Evolutionary conservation across 2,888 invertebrate species (phyloP).

Genomic region (Dasysyrphus tricinctus): DNA sequence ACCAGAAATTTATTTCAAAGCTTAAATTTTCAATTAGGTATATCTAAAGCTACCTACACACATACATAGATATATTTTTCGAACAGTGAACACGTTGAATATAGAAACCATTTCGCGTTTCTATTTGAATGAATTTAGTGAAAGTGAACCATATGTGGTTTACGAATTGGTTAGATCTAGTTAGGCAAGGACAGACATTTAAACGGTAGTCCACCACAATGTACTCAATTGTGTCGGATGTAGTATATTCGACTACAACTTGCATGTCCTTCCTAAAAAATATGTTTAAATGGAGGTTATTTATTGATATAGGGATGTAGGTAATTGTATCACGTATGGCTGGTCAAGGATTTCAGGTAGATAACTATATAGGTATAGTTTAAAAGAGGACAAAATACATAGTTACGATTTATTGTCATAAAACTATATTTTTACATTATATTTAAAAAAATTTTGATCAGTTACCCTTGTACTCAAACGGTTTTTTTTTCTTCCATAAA

Average conservation of each 20-base stretch:
- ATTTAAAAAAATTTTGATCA: too few relatives aligned
- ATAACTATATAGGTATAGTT: too few relatives aligned
- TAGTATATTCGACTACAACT: not conserved
- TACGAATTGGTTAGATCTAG: conserved; percentile 29
- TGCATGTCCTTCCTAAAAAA: not conserved
- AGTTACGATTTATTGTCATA: too few relatives aligned
- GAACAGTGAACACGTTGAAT: not conserved
- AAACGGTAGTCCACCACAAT: conserved; percentile 3
- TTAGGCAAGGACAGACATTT: conserved; percentile 7
- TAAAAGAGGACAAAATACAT: too few relatives aligned
- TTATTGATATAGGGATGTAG: too few relatives aligned
- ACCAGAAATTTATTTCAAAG: conserved; percentile 21
- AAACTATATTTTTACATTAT: too few relatives aligned
- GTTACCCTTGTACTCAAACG: too few relatives aligned
- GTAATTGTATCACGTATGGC: not conserved
- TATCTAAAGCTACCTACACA: too few relatives aligned
- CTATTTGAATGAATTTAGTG: not conserved
- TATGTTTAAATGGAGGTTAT: not conserved
- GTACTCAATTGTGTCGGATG: not conserved
- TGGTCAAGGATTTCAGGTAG: not conserved
- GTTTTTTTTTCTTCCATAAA: too few relatives aligned
- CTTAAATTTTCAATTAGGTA: conserved; percentile 69
- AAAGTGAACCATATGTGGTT: conserved; percentile 59
- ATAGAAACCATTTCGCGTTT: not conserved
- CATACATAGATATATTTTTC: too few relatives aligned